Conservation (phyloP, 2,113 vertebrate species). For the Vimba vimba region DNA sequence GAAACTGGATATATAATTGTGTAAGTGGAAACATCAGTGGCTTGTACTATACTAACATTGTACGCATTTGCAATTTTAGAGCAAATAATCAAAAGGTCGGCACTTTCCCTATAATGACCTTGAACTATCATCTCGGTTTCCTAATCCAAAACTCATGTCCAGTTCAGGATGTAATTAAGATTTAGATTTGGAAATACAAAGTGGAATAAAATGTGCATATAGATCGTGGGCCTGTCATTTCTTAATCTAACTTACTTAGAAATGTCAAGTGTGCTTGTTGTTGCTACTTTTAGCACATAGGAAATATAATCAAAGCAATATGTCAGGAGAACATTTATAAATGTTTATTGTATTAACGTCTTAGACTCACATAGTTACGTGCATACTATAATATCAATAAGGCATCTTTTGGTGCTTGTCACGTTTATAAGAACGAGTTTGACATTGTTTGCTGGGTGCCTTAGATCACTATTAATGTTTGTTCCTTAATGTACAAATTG, state of each 20-base stretch:
- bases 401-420: not conserved
- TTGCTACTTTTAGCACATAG: conserved; percentile 5
- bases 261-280: conserved; percentile 6
- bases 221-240: conserved; percentile 5
- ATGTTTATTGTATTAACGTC: conserved; percentile 16
- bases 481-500: not conserved
- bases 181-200: not conserved
- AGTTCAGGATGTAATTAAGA: not conserved
- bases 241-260: not conserved
- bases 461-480: not conserved
- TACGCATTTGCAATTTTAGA: not conserved
- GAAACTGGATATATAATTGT: not conserved
- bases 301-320: not conserved
- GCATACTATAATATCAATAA: not conserved
- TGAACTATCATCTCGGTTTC: not conserved
- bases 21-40: not conserved
- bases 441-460: conserved; percentile 19
- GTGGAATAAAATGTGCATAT: conserved; percentile 22
- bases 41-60: not conserved
- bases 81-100: not conserved
- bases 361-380: not conserved
- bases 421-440: not conserved
- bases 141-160: not conserved
- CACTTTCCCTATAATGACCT: not conserved
- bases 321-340: not conserved